Evolutionary conservation across 2,113 vertebrate genomes (phyloP).

Genomic region (Chloropsis cyanopogon): DNA sequence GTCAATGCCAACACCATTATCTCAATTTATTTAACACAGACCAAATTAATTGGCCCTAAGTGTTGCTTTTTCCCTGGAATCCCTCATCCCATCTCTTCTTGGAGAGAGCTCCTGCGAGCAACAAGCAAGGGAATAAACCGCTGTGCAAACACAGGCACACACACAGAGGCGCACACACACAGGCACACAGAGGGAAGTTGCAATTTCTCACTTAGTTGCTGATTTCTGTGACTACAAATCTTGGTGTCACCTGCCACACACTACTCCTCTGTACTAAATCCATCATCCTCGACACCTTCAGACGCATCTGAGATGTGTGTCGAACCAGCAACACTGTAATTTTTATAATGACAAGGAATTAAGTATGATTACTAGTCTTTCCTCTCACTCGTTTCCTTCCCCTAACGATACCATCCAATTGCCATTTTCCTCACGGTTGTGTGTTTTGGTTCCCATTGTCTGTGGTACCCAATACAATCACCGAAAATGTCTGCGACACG

Average conservation of each 20-base stretch:
- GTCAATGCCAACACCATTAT: not conserved
- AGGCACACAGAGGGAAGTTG: not conserved
- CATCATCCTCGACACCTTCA: conserved; percentile 1
- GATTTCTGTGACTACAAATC: conserved; percentile 2
- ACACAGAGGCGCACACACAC: not conserved
- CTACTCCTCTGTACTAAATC: conserved; percentile 1
- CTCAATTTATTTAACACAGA: not conserved
- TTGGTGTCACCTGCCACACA: not conserved
- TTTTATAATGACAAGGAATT: conserved; percentile 52
- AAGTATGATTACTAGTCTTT: conserved; percentile 23
- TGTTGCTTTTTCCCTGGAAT: conserved; percentile 3
- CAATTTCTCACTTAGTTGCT: not conserved
- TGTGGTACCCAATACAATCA: not conserved
- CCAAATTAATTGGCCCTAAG: not conserved
- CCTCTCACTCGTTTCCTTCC: not conserved
- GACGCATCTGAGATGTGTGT: not conserved
- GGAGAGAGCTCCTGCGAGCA: not conserved
- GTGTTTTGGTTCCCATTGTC: conserved; percentile 1
- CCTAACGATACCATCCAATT: not conserved
- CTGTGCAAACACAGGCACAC: not conserved
- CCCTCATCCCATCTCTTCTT: not conserved
- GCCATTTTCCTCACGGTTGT: not conserved
- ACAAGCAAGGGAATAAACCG: not conserved
- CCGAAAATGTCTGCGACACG: not conserved
- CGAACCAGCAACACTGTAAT: conserved; percentile 3